Conservation (phyloP, 2,888 invertebrate genomes). For the Drosophila robusta region DNA sequence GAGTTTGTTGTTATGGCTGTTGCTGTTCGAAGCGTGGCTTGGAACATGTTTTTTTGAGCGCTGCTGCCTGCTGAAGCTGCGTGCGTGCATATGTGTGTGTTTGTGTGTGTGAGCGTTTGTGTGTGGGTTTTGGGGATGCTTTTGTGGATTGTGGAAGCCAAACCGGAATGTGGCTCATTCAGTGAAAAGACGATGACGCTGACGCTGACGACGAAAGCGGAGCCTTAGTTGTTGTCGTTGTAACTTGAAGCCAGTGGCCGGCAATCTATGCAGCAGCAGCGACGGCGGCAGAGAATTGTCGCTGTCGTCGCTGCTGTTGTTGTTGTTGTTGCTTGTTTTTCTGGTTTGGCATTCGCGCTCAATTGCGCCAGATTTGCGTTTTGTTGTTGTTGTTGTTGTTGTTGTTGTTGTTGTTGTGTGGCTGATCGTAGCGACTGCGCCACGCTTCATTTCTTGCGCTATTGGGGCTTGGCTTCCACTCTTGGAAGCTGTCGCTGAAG, state of each 20-base stretch:
- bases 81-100: slow-evolving; percentile 12
- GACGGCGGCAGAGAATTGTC: slow-evolving; percentile 26
- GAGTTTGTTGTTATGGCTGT: slow-evolving; percentile 21
- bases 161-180: slow-evolving; percentile 81
- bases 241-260: slow-evolving; percentile 72
- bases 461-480: slow-evolving; percentile 57
- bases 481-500: slow-evolving; percentile 24
- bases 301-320: slow-evolving; percentile 15
- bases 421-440: slow-evolving; percentile 56
- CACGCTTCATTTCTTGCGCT: slow-evolving; percentile 74
- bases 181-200: slow-evolving; percentile 70
- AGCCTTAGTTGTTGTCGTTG: slow-evolving; percentile 26
- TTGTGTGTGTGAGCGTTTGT: slow-evolving; percentile 15
- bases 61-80: slow-evolving; percentile 37
- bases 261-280: slow-evolving; percentile 67
- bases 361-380: slow-evolving; percentile 81
- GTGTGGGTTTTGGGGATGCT: slow-evolving; percentile 78
- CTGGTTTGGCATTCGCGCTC: slow-evolving; percentile 79
- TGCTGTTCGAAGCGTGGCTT: slow-evolving; percentile 55
- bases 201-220: slow-evolving; percentile 41
- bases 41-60: slow-evolving; percentile 63
- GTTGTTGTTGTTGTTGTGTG: slow-evolving; percentile 28
- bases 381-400: slow-evolving; percentile 31
- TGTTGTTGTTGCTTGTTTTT: slow-evolving; percentile 68
- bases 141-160: slow-evolving; percentile 71